Conservation (phyloP, 2,797 vertebrate genomes). For the Centropyge bicolor region DNA sequence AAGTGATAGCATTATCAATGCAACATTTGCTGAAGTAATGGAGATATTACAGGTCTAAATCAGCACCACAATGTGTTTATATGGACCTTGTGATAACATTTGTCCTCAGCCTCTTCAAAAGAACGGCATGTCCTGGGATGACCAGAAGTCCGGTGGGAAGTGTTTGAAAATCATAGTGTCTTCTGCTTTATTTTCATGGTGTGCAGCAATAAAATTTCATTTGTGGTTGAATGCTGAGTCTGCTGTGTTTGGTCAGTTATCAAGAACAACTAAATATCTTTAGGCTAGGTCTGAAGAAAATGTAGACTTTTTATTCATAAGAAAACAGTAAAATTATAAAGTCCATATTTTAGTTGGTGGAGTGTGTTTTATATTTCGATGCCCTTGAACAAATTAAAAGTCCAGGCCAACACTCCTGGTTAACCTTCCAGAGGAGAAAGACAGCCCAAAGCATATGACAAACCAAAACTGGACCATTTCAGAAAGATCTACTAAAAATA, state of each 20-base stretch:
- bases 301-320: neutral
- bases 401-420: neutral
- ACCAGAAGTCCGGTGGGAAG: constrained; percentile 3
- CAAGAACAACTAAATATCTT: neutral
- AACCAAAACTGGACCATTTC: neutral
- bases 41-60: constrained; percentile 36
- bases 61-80: constrained; percentile 25
- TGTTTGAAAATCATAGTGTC: neutral
- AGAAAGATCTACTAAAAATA: neutral
- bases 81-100: constrained; percentile 36
- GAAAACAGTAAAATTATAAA: neutral
- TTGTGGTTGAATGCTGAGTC: neutral
- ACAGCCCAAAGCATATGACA: neutral
- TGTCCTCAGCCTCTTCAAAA: constrained; percentile 30
- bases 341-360: constrained; percentile 10
- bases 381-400: constrained; percentile 23
- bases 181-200: neutral
- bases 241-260: neutral
- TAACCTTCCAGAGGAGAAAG: neutral
- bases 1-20: constrained; percentile 49
- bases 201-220: too few relatives aligned
- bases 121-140: constrained; percentile 9
- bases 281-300: too few relatives aligned
- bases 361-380: constrained; percentile 15
- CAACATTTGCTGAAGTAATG: constrained; percentile 56